A percentile compares a stretch with the other conserved stretches of the same genome.
phyloP scores from a whole-genome alignment of 2,113 vertebrate species.

The Baryphthengus martii region DNA sequence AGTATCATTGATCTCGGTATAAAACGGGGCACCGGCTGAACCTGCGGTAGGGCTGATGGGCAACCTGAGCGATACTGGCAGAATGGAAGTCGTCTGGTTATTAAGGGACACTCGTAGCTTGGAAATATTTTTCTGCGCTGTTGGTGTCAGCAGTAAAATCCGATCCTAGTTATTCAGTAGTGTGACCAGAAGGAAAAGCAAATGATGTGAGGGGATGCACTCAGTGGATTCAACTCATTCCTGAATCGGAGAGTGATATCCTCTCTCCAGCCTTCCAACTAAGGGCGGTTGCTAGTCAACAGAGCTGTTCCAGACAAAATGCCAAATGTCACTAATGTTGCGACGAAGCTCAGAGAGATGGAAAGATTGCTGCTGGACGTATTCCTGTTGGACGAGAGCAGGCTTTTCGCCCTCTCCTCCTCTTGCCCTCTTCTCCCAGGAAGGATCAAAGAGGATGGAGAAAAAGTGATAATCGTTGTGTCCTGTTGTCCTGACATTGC shows the following conservation, averaged over 20 bases:
- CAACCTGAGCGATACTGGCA: neutral
- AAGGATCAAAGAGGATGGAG: neutral
- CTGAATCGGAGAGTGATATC: neutral
- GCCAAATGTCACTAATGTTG: conserved; percentile 56
- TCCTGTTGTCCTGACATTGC: neutral
- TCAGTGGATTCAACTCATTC: neutral
- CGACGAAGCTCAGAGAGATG: neutral
- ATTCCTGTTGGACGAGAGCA: conserved; percentile 8
- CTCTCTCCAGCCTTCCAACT: conserved; percentile 3
- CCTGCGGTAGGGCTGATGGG: neutral
- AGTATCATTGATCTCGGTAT: neutral
- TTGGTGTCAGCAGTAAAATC: conserved; percentile 12
- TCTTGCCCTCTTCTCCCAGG: neutral
- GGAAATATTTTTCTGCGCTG: neutral
- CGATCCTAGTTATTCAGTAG: neutral
- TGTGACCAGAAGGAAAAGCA: neutral
- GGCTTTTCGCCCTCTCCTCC: neutral
- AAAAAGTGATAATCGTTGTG: neutral
- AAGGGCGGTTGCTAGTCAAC: conserved; percentile 24
- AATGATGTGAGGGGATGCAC: neutral
- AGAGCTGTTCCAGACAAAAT: conserved; percentile 47
- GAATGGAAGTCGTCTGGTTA: neutral
- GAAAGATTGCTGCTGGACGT: conserved; percentile 18
- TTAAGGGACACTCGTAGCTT: neutral
- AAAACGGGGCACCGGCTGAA: neutral